Base-by-base conservation (phyloP, 2,113 vertebrate species). In the Puma concolor region DNA sequence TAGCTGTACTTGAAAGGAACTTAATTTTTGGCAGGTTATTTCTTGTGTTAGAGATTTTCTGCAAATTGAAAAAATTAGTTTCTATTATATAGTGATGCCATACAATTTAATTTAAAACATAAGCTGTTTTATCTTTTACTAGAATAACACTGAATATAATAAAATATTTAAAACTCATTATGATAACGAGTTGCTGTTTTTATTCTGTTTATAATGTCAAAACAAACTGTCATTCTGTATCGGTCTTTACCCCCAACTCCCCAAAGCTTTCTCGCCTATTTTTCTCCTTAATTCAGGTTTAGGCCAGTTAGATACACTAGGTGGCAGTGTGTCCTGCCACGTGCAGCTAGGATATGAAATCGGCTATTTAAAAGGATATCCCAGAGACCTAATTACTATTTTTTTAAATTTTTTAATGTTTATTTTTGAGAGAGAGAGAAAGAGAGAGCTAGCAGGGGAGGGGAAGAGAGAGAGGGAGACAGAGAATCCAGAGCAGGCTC, bases 271-370 rank as follows among this genome's bases (percentile, higher is more conserved):
- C 14, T 60, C 77, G 3, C 52, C 7, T 23, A 60, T 83, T 44
- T 96, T 97, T n/a, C 13, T 83, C 50, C 74, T 13, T 21, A 79
- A 21, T 50, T 72, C 11, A 87, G 41, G 5, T 10, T 97, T 27
- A 89, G 36, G 29, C 48, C 91, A 79, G 33, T 91, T 84, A 83
- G 36, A 63, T 54, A 85, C 99, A 77, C 98, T 98, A 98, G 98
- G 57, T 98, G 98, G 98, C 98, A 97, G 97, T 96, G 38, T 96
- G 44, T 97, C 63, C 87, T 80, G 77, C 44, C 95, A 95, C 52
- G 94, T 97, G 79, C 36, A 66, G 29, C 60, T 83, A 60, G 25
- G 64, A 29, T 17, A 64, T 44, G 57, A 36, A 71, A 11, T 89
- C 3, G 25, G 48, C 81, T 96, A 15, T 81, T 97, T 93, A 87